Base-by-base conservation (phyloP, 1,140 invertebrate species). In the Caerostris darwini region DNA sequence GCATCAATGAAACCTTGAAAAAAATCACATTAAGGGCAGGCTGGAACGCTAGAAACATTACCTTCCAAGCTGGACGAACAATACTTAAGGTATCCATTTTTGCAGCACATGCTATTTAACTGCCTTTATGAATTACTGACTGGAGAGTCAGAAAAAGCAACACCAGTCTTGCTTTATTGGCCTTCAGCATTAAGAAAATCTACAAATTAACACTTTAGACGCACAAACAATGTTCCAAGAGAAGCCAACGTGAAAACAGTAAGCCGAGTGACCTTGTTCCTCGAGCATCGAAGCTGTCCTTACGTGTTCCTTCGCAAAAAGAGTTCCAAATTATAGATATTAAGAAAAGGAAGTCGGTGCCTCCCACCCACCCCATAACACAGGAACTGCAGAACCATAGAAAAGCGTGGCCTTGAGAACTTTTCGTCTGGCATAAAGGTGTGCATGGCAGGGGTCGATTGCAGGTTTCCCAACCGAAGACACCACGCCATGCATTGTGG, bases 251-350 rank as follows among this genome's bases (percentile, higher is more conserved):
- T 14, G 54, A 6, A 57, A 3, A 64, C 17, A 64, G 34, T 89
- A n/a, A 89, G 34, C 87, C 87, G 64, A 89, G 64, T 89, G 87
- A 89, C 87, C 87, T 89, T 89, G 87, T 89, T 87, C 61, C 53
- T 8, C 54, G 64, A 6, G 7, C 57, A 59, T 61, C 58, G 12
- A 54, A 56, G 56, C 34, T 69, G 87, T 83, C 61, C 12, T 89
- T 54, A 64, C 87, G 61, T 89, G 87, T 53, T 89, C 58, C 59
- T 2, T n/a, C 34, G 6, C 54, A 10, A 53, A 85, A 87, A 17
- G 64, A 56, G 59, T 8, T 56, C 8, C 34, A 89, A 89, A 89
- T 89, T 89, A 89, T 89, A 89, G 87, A 89, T 69, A 89, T 89
- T 89, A 89, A 57, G 87, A 14, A 89, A 69, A 89, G 87, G 87